phyloP scores from a whole-genome alignment of 37 sponge, comb jelly and placozoan genomes.

The Halichondria panicea region DNA sequence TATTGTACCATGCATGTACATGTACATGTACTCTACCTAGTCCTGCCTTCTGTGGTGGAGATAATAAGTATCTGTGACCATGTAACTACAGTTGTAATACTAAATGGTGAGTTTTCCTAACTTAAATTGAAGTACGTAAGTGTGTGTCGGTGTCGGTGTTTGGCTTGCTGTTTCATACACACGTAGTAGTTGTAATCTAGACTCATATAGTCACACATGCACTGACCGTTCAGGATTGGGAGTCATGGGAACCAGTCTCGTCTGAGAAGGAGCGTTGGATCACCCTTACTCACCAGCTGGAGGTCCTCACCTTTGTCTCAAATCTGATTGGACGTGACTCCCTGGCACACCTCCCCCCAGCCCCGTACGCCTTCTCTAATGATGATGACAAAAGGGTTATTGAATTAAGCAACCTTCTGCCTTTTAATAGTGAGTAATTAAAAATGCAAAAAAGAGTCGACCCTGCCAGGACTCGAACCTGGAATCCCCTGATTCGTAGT shows the following conservation, averaged over 20 bases:
- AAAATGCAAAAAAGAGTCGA: slow-evolving; percentile 48
- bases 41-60: too few relatives aligned
- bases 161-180: slow-evolving; percentile 1
- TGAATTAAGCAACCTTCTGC: too few relatives aligned
- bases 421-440: too few relatives aligned
- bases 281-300: slow-evolving; percentile 26
- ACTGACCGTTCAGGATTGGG: neutral
- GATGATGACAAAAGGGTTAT: too few relatives aligned
- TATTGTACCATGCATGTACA: too few relatives aligned
- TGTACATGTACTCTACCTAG: too few relatives aligned
- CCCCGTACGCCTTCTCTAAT: slow-evolving; percentile 2
- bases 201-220: neutral
- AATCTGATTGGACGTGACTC: slow-evolving; percentile 7
- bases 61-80: neutral
- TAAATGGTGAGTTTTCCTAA: neutral
- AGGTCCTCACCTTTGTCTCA: slow-evolving; percentile 26
- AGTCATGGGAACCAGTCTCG: slow-evolving; percentile 61
- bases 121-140: neutral
- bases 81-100: neutral
- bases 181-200: neutral
- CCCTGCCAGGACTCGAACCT: slow-evolving; percentile 85
- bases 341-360: slow-evolving; percentile 24
- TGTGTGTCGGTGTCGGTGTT: slow-evolving; percentile 14
- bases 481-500: slow-evolving; percentile 82
- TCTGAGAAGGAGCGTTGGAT: slow-evolving; percentile 50